These are phyloP conservation scores for Geothlypis trichas DNA, from an alignment of 2,113 vertebrate species.

Conservation along the genomic window DNA sequence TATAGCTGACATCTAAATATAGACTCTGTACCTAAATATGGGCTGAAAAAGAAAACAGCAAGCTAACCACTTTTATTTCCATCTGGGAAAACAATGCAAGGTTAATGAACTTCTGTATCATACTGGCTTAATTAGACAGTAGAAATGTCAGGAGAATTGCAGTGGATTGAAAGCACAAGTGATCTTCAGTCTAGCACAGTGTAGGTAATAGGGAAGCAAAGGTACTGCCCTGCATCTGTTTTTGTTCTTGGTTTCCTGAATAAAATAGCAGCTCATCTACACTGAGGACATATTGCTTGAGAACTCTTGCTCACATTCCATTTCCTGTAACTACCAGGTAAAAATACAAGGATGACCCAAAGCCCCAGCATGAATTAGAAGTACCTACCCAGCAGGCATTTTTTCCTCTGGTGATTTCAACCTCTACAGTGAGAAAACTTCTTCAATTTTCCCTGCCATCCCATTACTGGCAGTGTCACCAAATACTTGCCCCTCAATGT, in stretches of 20 bases:
- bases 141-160: neutral
- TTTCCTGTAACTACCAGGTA: neutral
- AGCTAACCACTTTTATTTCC: neutral
- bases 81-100: neutral
- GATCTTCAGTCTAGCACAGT: neutral
- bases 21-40: neutral
- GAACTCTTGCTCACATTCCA: neutral
- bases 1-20: neutral
- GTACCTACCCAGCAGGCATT: neutral
- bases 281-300: neutral
- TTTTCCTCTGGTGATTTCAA: neutral
- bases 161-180: neutral
- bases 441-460: neutral
- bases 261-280: neutral
- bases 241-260: neutral
- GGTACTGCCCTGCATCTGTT: neutral
- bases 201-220: neutral
- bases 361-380: neutral
- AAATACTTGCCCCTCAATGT: neutral
- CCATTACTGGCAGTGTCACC: neutral
- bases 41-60: neutral
- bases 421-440: neutral
- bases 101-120: neutral
- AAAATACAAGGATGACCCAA: neutral
- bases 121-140: neutral